Base-by-base conservation (phyloP, 2,113 vertebrate genomes). In the Polyodon spathula region DNA sequence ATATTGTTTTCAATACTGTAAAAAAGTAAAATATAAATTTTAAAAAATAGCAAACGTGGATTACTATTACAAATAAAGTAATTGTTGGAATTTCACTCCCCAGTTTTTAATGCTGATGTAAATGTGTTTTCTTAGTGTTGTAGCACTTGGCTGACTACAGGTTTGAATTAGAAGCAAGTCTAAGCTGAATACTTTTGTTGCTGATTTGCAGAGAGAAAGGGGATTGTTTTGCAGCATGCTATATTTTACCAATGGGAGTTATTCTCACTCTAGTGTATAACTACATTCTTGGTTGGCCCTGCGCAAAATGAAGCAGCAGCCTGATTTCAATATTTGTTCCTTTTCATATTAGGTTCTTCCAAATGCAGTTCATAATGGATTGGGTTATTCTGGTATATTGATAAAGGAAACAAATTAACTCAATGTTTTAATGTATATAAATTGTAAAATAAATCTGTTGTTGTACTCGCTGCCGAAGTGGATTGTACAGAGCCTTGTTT, bases 401-500 rank as follows among this genome's bases (percentile, higher is more conserved):
- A 86, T 83, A 83, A 84, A 85, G 81, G 80, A 89, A 75, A 76
- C 68, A 68, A 74, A 74, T 65, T 64, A 74, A 76, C 73, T 69
- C 71, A 85, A 78, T 78, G 86, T 88, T 90, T 88, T 87, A 91
- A 90, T 90, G 86, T 97, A 92, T 97, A 96, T 89, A 97, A 97
- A 97, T 87, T 96, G 94, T 97, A 97, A 89, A 87, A 93, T 93
- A 94, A 82, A 90, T 86, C 81, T 88, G 87, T 86, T 90, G 92
- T 95, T 95, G 91, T 95, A 95, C 89, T 94, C 90, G 88, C 89
- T 92, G 89, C 88, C 76, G 85, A 90, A 88, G 91, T 97, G 91
- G 87, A 95, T 87, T 96, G 93, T 94, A 96, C 94, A 95, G 93
- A 89, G 90, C 91, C 75, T 87, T 93, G 91, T 94, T 95, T 95